Conservation (phyloP, 2,888 invertebrate genomes). For the Ochropleura plecta region DNA sequence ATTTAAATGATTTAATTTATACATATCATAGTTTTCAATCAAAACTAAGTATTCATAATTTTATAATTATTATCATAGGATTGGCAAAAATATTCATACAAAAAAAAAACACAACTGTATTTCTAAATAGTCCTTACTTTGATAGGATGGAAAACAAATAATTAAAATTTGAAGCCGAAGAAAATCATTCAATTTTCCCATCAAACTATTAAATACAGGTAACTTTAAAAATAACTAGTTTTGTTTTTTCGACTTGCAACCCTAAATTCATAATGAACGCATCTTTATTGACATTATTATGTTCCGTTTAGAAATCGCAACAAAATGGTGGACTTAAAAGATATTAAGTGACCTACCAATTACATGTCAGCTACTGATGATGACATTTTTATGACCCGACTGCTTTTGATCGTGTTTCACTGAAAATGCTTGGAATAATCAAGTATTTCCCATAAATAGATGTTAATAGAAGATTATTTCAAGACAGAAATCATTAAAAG, state of each 20-base stretch:
- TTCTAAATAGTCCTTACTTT: conserved; percentile 38
- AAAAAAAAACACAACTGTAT: conserved; percentile 28
- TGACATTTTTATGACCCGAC: conserved; percentile 59
- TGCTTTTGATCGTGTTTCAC: conserved; percentile 52
- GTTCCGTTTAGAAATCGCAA: conserved; percentile 54
- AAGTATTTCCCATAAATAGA: conserved; percentile 30
- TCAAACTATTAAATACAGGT: conserved; percentile 59
- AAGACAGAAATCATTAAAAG: conserved; percentile 37
- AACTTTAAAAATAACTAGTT: conserved; percentile 60
- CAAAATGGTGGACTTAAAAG: conserved; percentile 48
- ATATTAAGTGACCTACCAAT: conserved; percentile 40
- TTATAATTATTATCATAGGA: conserved; percentile 36
- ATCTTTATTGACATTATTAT: conserved; percentile 52
- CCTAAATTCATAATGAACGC: conserved; percentile 48
- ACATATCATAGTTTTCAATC: conserved; percentile 44
- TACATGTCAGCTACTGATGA: conserved; percentile 42
- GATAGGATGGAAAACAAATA: conserved; percentile 27
- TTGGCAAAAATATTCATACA: conserved; percentile 40
- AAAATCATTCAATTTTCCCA: conserved; percentile 44
- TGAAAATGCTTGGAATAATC: conserved; percentile 42
- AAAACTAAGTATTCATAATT: conserved; percentile 41
- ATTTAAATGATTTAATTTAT: conserved; percentile 33
- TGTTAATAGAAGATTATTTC: conserved; percentile 24
- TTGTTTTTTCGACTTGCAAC: conserved; percentile 61
- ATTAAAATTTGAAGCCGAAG: conserved; percentile 39